Evolutionary conservation across 2,797 vertebrate genomes (phyloP), one percentile per base, ranked within the genome.

Genomic region (Sebastes vulpes): DNA sequence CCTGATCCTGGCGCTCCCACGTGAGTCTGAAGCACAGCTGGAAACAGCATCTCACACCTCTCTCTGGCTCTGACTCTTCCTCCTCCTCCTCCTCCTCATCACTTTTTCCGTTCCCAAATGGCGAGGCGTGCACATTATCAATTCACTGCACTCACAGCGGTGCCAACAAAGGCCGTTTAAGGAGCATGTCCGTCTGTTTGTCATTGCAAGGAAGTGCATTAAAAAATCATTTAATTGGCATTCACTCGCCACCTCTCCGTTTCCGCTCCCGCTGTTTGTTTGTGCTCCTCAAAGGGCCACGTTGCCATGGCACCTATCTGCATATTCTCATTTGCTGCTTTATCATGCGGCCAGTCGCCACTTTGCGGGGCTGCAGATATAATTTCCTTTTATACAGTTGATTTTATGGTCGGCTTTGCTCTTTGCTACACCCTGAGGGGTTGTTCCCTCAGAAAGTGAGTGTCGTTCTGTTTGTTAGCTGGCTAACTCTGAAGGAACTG

Each of bases 271-370:
- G 77, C 82, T 81, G 87, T 90, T 94, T 91, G 87, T 94, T 91
- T 89, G 84, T 82, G 82, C 76, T 6, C 65, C 63, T 84, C 78
- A 79, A 73, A 87, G 65, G 48, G 59, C 71, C 35, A 1, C 1
- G 85, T 93, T 86, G 70, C 91, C 89, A 91, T 89, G 91, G 90
- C 75, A 69, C 86, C 91, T 92, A 95, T 95, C 91, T 86, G 83
- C 48, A 53, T 89, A 23, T 90, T 90, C 90, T 84, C 87, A 82
- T 90, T 90, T 75, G 81, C 63, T n/a, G 64, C 80, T 76, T 85
- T 83, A 84, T 92, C 79, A 5, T 35, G 61, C 31, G 69, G 61
- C 83, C 65, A 4, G 52, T 88, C 38, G 60, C 57, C 84, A 86
- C 92, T 92, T 86, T 93, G 93, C 85, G 87, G 72, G 74, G 92